Base-by-base conservation (phyloP, 2,113 vertebrate genomes). In the Atrichornis clamosus region DNA sequence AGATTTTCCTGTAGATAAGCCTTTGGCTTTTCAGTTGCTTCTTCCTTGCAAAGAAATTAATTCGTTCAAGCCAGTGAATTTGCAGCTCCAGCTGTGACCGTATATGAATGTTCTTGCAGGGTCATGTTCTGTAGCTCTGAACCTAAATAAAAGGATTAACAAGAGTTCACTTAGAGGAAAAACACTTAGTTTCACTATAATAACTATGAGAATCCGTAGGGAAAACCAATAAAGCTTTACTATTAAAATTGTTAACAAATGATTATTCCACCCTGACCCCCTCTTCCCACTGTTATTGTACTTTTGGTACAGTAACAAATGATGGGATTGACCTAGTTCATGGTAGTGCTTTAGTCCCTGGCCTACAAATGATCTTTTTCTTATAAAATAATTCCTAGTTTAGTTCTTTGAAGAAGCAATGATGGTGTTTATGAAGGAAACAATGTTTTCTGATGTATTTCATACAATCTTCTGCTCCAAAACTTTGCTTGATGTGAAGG, bases 221-320 rank as follows among this genome's bases (percentile, higher is more conserved):
- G 87, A 87, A 96, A 89, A 89, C 62, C 53, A 69, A 90, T 70
- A 88, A 94, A 93, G 50, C 50, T 92, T 92, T 86, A 65, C 68
- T 95, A 94, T 95, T 95, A 86, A 92, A 93, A 96, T 63, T 86
- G 93, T 90, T 95, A 95, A 73, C 68, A 93, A 95, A 95, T 91
- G 69, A 90, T 95, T 92, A 90, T 95, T 93, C 80, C 50, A 64
- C 63, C 53, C 78, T 90, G 83, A 68, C 88, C 55, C 72, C 42
- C 32, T 26, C 58, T 94, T 72, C 84, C 63, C 2, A 5, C 86
- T 92, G 68, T 87, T 87, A 52, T 9, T 90, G 79, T 74, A n/a
- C 78, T 88, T 94, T 86, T 93, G 56, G 50, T 70, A 75, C 58
- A 87, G 88, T 44, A 83, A 87, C 49, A 67, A 93, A 81, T 74